Base-by-base conservation (phyloP, 2,888 invertebrate genomes). In the Papilio protenor region DNA sequence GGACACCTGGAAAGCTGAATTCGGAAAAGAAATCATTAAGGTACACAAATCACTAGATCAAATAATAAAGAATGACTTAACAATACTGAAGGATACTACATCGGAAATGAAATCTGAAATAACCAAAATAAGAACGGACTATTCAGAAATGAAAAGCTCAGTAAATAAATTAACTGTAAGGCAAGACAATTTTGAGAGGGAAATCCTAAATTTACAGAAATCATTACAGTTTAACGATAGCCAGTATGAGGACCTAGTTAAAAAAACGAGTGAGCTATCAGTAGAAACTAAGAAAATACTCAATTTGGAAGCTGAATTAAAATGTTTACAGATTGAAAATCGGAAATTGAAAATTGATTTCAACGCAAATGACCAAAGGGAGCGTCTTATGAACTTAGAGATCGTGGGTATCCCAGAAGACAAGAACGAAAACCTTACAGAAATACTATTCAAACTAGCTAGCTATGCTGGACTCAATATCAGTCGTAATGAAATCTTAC, bases 11-110 rank as follows among this genome's bases (percentile, higher is more conserved):
- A 64, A 64, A 64, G 64, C 64, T 5, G 64, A 64, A 23, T 64
- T 64, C 12, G 64, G 64, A 16, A 64, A 64, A 64, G 64, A 64
- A 64, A 64, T 64, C 8, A 64, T 23, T 4, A 21, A 64, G 64
- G 27, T 57, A 18, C 23, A 73, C 8, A 73, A 55, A 27, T 57
- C 57, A 27, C 21, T 57, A n/a, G 57, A 73, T 73, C 55, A 55
- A 55, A 57, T 64, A 49, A 64, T 57, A 33, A 57, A 57, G 55
- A 57, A 55, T 57, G 57, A 27, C 57, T 55, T 64, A 72, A 73
- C 73, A 69, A 77, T n/a, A 18, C n/a, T n/a, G n/a, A n/a, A 59
- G 21, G 59, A 59, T 18, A 59, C 59, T 12, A 59, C 59, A 59
- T 59, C 59, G 18, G 59, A 59, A 18, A 21, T 61, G 61, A 61